Evolutionary conservation across 1,140 invertebrate genomes (phyloP).

Genomic region (Drosophila insularis): DNA sequence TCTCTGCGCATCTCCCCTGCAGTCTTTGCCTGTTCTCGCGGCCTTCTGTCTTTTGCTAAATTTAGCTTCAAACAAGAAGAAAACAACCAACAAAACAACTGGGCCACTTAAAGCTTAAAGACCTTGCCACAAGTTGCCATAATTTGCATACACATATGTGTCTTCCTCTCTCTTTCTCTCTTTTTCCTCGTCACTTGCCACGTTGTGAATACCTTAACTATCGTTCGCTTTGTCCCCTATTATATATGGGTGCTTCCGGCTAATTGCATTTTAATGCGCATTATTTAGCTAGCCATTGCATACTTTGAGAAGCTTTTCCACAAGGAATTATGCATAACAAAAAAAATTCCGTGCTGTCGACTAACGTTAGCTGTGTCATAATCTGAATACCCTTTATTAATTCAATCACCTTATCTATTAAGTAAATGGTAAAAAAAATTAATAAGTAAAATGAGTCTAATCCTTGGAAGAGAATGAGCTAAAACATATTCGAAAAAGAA

Average conservation of each 20-base stretch:
- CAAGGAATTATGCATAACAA: conserved; percentile 39
- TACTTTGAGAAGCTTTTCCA: conserved; percentile 47
- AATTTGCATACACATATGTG: conserved; percentile 36
- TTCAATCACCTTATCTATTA: neutral
- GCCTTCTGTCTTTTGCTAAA: conserved; percentile 62
- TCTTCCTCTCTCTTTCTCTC: neutral
- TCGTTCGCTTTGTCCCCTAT: neutral
- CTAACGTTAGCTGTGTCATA: neutral
- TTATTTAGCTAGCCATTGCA: conserved; percentile 48
- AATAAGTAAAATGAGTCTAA: too few relatives aligned
- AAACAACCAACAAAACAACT: conserved; percentile 25
- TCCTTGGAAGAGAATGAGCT: too few relatives aligned
- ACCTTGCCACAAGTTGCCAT: conserved; percentile 44
- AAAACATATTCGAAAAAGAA: too few relatives aligned
- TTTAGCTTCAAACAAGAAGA: conserved; percentile 53
- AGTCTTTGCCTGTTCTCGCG: conserved; percentile 18
- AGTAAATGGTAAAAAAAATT: too few relatives aligned
- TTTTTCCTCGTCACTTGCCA: too few relatives aligned
- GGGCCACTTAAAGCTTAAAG: conserved; percentile 50
- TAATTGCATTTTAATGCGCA: conserved; percentile 73
- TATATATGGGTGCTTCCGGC: conserved; percentile 31
- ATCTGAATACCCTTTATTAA: neutral
- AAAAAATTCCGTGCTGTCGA: neutral
- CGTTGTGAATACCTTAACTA: neutral
- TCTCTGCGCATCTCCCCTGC: neutral